Percentiles rank a stretch among this genome's conserved stretches.
Conservation (phyloP, 2,888 invertebrate species). For the Agriopis marginaria region DNA sequence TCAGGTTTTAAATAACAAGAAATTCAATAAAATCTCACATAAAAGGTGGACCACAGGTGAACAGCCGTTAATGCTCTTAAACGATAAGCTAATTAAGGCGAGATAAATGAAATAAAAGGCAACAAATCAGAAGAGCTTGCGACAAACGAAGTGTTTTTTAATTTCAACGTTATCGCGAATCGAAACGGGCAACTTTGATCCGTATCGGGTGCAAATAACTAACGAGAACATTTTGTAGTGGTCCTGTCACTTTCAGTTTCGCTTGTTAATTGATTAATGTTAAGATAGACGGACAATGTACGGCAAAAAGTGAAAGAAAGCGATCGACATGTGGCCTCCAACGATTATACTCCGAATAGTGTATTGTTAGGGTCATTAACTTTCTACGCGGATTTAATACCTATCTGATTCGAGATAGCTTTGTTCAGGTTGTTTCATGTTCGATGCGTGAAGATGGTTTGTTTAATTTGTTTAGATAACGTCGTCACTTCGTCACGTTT, state of each 20-base stretch:
- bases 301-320: slow-evolving; percentile 47
- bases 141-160: slow-evolving; percentile 38
- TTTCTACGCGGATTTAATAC: slow-evolving; percentile 56
- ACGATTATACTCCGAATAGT: slow-evolving; percentile 41
- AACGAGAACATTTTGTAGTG: slow-evolving; percentile 53
- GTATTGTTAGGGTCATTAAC: slow-evolving; percentile 58
- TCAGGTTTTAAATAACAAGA: slow-evolving; percentile 11
- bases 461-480: slow-evolving; percentile 54
- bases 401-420: slow-evolving; percentile 43
- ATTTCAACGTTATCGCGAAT: slow-evolving; percentile 32
- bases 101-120: slow-evolving; percentile 28
- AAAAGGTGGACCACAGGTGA: slow-evolving; percentile 30
- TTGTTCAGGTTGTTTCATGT: slow-evolving; percentile 40
- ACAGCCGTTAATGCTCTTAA: slow-evolving; percentile 31
- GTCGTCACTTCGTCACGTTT: slow-evolving; percentile 49
- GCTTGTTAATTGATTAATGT: slow-evolving; percentile 75
- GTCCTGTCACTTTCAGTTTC: slow-evolving; percentile 72
- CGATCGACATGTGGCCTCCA: slow-evolving; percentile 36
- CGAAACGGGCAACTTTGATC: slow-evolving; percentile 41
- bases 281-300: slow-evolving; percentile 54
- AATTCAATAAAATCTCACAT: slow-evolving; percentile 13
- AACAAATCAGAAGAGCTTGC: slow-evolving; percentile 22
- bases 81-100: slow-evolving; percentile 42
- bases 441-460: slow-evolving; percentile 46
- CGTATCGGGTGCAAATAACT: slow-evolving; percentile 42